Conservation (phyloP, 2,113 vertebrate genomes). For the Myotis yumanensis region DNA sequence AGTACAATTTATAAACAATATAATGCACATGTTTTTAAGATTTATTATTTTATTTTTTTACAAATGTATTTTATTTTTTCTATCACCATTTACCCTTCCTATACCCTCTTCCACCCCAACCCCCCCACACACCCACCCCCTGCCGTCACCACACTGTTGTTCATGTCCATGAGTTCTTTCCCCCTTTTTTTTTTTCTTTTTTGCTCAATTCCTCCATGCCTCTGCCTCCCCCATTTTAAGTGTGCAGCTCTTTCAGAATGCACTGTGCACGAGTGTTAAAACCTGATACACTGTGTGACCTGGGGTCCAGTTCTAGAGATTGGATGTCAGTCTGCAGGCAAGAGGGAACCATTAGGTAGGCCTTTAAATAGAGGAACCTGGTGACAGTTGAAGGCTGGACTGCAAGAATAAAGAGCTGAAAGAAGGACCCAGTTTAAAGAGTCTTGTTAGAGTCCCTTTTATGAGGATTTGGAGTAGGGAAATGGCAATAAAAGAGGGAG, state of each 20-base stretch:
- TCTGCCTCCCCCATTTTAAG: not conserved
- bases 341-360: not conserved
- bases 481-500: not conserved
- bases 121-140: too few relatives aligned
- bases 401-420: not conserved
- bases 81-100: too few relatives aligned
- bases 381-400: not conserved
- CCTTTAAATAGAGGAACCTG: not conserved
- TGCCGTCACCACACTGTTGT: too few relatives aligned
- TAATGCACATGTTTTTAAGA: not conserved
- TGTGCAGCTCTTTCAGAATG: not conserved
- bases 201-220: too few relatives aligned
- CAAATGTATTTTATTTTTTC: too few relatives aligned
- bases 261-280: not conserved
- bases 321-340: not conserved
- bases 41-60: too few relatives aligned
- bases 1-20: not conserved
- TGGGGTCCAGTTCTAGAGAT: not conserved
- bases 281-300: not conserved
- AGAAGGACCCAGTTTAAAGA: not conserved
- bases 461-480: not conserved
- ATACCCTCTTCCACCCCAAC: too few relatives aligned
- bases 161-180: too few relatives aligned
- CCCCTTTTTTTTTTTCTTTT: too few relatives aligned
- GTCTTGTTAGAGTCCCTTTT: not conserved